Conservation (phyloP, 2,113 vertebrate species). For the Vidua chalybeata region DNA sequence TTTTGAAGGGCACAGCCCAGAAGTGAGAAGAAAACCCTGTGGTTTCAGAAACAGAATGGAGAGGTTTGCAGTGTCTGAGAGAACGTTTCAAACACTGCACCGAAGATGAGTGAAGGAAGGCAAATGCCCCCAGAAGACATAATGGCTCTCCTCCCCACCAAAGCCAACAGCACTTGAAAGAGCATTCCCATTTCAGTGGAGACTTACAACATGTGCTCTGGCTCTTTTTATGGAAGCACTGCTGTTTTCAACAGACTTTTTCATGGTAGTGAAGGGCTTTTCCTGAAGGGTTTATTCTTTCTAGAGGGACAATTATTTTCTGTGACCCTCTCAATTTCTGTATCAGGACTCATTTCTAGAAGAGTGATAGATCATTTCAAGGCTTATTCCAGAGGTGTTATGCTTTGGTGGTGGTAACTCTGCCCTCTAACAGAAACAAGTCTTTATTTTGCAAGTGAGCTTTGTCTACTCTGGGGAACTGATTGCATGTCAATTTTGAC, state of each 20-base stretch:
- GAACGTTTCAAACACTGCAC: neutral
- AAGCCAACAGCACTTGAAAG: neutral
- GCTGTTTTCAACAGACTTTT: neutral
- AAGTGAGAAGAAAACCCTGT: neutral
- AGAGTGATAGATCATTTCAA: neutral
- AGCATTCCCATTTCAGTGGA: neutral
- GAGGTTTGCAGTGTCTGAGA: neutral
- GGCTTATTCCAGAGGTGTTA: neutral
- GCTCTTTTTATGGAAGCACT: neutral
- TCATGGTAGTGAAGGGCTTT: neutral
- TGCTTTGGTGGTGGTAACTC: neutral
- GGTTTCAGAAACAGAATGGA: neutral
- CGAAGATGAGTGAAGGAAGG: neutral
- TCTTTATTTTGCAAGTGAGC: neutral
- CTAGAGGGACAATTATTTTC: neutral
- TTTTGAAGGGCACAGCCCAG: neutral
- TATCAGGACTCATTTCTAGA: neutral
- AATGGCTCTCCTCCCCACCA: neutral
- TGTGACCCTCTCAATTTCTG: neutral
- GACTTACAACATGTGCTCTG: rapidly evolving
- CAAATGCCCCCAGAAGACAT: neutral
- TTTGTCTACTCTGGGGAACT: neutral
- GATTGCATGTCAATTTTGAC: neutral
- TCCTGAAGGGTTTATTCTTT: neutral
- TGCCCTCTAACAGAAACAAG: neutral